Percentiles rank a stretch among this genome's conserved stretches.
These are phyloP conservation scores for Neomorphus geoffroyi DNA, from an alignment of 2,797 vertebrate genomes.

Conservation along the genomic window DNA sequence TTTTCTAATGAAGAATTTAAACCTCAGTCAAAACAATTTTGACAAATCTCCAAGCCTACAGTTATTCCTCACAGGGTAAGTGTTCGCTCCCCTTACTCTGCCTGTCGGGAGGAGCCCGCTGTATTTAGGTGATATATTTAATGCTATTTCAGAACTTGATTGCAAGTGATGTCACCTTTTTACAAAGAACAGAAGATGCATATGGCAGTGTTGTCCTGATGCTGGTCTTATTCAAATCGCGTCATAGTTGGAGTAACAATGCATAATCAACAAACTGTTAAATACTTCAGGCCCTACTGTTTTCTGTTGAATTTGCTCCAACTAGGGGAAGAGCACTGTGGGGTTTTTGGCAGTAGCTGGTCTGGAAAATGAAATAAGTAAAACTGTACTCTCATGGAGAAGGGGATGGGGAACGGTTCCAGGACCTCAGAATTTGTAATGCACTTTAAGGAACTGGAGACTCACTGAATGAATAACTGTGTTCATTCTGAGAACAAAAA, in stretches of 20 bases:
- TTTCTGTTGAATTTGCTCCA: slow-evolving; percentile 36
- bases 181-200: neutral
- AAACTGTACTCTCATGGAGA: neutral
- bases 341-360: slow-evolving; percentile 32
- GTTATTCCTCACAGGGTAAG: neutral
- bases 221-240: neutral
- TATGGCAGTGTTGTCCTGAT: neutral
- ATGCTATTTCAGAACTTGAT: neutral
- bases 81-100: accelerated
- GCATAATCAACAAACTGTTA: neutral
- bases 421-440: neutral
- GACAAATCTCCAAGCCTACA: neutral
- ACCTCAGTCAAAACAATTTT: neutral
- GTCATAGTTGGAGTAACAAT: neutral
- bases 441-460: neutral
- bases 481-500: neutral
- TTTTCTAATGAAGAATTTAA: slow-evolving; percentile 2
- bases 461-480: neutral
- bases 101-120: neutral
- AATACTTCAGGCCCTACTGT: neutral
- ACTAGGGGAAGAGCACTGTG: neutral
- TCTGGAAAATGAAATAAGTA: slow-evolving; percentile 46
- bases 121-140: neutral
- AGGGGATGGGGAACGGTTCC: neutral
- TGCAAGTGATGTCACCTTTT: neutral